phyloP scores from a whole-genome alignment of 2,888 invertebrate species.

The Conops quadrifasciatus region DNA sequence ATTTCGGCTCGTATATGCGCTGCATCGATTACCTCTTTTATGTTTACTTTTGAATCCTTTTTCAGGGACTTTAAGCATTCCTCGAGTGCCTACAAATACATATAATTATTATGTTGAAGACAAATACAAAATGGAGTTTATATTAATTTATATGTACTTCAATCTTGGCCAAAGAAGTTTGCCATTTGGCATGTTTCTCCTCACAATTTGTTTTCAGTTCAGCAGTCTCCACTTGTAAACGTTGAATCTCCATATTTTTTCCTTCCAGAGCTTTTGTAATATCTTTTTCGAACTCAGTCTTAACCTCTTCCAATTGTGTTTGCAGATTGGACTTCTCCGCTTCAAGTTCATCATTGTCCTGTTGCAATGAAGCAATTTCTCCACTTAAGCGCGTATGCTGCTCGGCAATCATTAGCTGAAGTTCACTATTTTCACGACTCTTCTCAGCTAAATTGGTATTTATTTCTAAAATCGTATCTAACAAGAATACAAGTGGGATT shows the following conservation, averaged over 20 bases:
- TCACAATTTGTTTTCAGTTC: slow-evolving; percentile 55
- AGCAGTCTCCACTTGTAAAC: slow-evolving; percentile 58
- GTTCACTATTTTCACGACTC: slow-evolving; percentile 68
- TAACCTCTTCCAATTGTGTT: slow-evolving; percentile 58
- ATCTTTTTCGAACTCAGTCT: slow-evolving; percentile 62
- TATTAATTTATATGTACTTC: slow-evolving; percentile 50
- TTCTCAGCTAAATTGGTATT: slow-evolving; percentile 68
- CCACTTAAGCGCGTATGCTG: slow-evolving; percentile 67
- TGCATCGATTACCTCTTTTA: slow-evolving; percentile 68
- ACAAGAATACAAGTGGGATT: slow-evolving; percentile 13
- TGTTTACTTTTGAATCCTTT: slow-evolving; percentile 63
- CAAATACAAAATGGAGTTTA: background rate
- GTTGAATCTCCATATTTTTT: slow-evolving; percentile 60
- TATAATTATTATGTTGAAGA: background rate
- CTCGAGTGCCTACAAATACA: slow-evolving; percentile 60
- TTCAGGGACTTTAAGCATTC: slow-evolving; percentile 65
- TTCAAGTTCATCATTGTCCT: slow-evolving; percentile 68
- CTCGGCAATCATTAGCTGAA: slow-evolving; percentile 63
- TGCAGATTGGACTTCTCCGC: slow-evolving; percentile 62
- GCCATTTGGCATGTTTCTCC: slow-evolving; percentile 56
- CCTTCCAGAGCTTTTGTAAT: slow-evolving; percentile 57
- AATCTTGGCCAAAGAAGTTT: slow-evolving; percentile 60
- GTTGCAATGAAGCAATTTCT: slow-evolving; percentile 70
- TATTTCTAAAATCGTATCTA: slow-evolving; percentile 67
- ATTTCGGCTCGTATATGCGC: slow-evolving; percentile 71